phyloP scores from a whole-genome alignment of 2,888 invertebrate species.

The Cryptosula pallasiana region DNA sequence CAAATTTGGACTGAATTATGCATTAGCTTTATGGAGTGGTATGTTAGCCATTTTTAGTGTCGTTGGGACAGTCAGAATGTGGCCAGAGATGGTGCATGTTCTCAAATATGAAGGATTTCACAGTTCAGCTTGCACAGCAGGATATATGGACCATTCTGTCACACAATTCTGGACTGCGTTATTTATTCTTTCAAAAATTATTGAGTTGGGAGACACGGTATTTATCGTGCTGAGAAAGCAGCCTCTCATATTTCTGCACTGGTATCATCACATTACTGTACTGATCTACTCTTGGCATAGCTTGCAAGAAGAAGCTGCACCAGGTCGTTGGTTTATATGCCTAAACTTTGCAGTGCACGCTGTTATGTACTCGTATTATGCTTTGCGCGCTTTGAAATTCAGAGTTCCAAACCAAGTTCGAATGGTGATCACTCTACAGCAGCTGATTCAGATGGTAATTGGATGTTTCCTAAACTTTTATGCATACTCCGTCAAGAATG shows the following conservation, averaged over 20 bases:
- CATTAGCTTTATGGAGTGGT: slow-evolving; percentile 86
- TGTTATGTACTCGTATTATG: slow-evolving; percentile 57
- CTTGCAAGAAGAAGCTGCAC: slow-evolving; percentile 46
- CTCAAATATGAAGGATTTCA: slow-evolving; percentile 83
- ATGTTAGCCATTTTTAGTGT: slow-evolving; percentile 88
- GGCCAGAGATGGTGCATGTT: slow-evolving; percentile 86
- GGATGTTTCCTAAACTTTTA: slow-evolving; percentile 87
- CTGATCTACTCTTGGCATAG: slow-evolving; percentile 56
- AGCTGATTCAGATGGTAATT: slow-evolving; percentile 87
- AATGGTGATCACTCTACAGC: slow-evolving; percentile 83
- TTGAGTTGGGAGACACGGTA: slow-evolving; percentile 70
- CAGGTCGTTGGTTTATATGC: slow-evolving; percentile 53
- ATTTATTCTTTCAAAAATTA: slow-evolving; percentile 92
- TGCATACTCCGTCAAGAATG: slow-evolving; percentile 57
- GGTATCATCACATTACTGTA: slow-evolving; percentile 58
- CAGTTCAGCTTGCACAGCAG: slow-evolving; percentile 82
- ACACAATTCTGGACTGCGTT: slow-evolving; percentile 96
- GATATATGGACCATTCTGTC: slow-evolving; percentile 61
- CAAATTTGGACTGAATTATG: slow-evolving; percentile 80
- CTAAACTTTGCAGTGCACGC: slow-evolving; percentile 58
- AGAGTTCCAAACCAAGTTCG: slow-evolving; percentile 65
- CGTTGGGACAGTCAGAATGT: slow-evolving; percentile 75
- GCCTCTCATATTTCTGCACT: slow-evolving; percentile 57
- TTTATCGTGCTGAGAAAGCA: slow-evolving; percentile 56
- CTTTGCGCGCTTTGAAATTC: slow-evolving; percentile 52